Evolutionary conservation across 2,888 invertebrate genomes (phyloP), one percentile per base, ranked within the genome.

Genomic region (Folsomia candida): DNA sequence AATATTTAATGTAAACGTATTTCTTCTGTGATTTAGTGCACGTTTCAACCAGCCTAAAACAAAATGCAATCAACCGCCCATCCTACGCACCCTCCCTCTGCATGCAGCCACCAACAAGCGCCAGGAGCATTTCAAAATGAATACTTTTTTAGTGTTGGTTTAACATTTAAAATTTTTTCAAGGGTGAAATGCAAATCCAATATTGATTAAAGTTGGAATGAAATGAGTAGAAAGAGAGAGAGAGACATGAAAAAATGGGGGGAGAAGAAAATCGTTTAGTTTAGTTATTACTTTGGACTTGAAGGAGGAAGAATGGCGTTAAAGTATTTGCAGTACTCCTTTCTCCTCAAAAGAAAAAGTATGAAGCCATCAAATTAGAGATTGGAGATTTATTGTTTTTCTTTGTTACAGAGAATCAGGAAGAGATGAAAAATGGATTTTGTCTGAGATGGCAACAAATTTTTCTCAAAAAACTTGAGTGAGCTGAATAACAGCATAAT

Each of bases 141-240:
- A n/a, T n/a, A n/a, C n/a, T n/a, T n/a, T n/a, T n/a, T n/a, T n/a
- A n/a, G n/a, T n/a, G n/a, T n/a, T n/a, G n/a, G n/a, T n/a, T n/a
- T n/a, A n/a, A n/a, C 47, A 47, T 11, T 18, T 11, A 47, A 47
- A 18, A 11, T 47, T 47, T 47, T 11, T 11, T 11, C 6, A 26
- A 60, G 60, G 9, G 27, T 6, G 25, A 64, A 64, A 64, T 64
- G 64, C 64, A 64, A 62, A 69, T 69, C 51, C 54, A 69, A 62
- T 72, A 69, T 69, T 65, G 69, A 84, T 84, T 84, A 84, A 83
- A 83, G 81, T n/a, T n/a, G 81, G 82, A 80, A 78, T 80, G 81
- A 80, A 80, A 79, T 80, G 80, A 77, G 73, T 80, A 79, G 78
- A 81, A 79, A 79, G 81, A 81, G 78, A 76, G 80, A 80, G 78